Evolutionary conservation across 2,888 invertebrate species (phyloP).

Genomic region (Serripes groenlandicus): DNA sequence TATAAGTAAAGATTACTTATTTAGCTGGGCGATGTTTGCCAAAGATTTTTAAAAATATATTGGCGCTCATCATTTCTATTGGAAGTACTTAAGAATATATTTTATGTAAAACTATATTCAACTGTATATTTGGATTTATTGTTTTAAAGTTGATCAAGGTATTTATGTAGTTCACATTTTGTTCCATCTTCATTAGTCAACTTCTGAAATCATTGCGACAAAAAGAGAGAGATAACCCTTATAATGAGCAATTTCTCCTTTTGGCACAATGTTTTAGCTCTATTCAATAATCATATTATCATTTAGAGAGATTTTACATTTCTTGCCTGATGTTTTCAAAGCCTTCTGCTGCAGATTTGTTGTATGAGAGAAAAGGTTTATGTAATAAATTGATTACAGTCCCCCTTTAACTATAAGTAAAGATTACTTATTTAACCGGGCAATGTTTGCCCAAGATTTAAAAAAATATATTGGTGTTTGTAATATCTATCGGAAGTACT

Average conservation of each 20-base stretch:
- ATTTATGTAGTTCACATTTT: neutral
- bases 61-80: no score
- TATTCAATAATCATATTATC: neutral
- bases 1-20: no score
- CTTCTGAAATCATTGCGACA: neutral
- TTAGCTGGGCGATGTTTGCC: no score
- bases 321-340: neutral
- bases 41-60: no score
- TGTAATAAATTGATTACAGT: no score
- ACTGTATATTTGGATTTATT: neutral
- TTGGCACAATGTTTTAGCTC: neutral
- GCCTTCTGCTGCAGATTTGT: neutral
- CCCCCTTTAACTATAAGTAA: constrained; percentile 15
- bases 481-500: no score
- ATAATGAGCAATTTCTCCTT: neutral
- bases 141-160: neutral
- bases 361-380: no score
- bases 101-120: no score
- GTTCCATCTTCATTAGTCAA: no score
- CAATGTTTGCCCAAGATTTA: neutral
- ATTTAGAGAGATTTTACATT: neutral
- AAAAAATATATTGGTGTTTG: neutral
- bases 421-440: constrained; percentile 23
- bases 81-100: no score
- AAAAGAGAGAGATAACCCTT: neutral